Evolutionary conservation across 2,113 vertebrate species (phyloP), one percentile per base, ranked within the genome.

Genomic region (Channa maculata): DNA sequence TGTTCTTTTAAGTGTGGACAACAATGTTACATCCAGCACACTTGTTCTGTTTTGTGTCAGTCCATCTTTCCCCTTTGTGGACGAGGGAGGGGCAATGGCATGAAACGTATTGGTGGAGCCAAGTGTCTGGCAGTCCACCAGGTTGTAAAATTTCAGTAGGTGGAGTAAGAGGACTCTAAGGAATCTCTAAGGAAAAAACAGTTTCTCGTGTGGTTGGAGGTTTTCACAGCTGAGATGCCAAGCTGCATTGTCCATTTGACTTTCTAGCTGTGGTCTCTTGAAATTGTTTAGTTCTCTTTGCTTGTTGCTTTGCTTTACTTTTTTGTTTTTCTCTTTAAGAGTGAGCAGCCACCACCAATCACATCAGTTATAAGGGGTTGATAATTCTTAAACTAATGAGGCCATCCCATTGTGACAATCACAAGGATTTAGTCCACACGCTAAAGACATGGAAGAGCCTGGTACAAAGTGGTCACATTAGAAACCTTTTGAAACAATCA

Each of bases 141-240:
- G 83, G 79, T 85, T 79, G 85, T 87, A 88, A 90, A 90, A 88
- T 84, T 86, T 84, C 85, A 89, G 65, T 87, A 87, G 86, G 83
- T 82, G 65, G 78, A 90, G 80, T 73, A 88, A 86, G 53, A 70
- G 83, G 85, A 87, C 87, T 77, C 79, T 36, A 44, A 86, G 85
- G 74, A 87, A 83, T 88, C 2, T 24, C 24, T 24, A 24, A 24
- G 24, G 24, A 24, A 24, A 24, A 24, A 24, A 24, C 24, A 24
- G 24, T 24, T 64, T 82, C 76, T 89, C 75, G 80, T 88, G 84
- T 88, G 86, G 78, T 84, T 73, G 66, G 83, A 87, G 82, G 81
- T 85, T 88, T 90, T 88, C 85, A 84, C 81, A 85, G 87, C 81
- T 83, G 78, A 61, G 71, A 65, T 70, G 62, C 65, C 64, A 46